Base-by-base conservation (phyloP, 2,888 invertebrate species). In the Drosophila borborema region DNA sequence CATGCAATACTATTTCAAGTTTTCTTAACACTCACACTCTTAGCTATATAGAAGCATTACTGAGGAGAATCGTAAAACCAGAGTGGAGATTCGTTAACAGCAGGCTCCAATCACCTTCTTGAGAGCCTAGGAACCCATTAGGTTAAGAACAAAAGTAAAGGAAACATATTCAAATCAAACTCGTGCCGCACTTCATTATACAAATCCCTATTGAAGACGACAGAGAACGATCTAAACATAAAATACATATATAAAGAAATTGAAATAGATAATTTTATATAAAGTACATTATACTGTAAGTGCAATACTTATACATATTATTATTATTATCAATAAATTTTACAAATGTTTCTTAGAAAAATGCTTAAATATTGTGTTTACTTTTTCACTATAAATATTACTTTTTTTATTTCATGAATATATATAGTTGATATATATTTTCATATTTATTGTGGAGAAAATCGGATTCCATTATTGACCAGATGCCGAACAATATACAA, bases 281-380 rank as follows among this genome's bases (percentile, higher is more conserved):
- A 53, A 67, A 76, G 63, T 77, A 76, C 81, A 67, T 72, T 72
- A 58, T 60, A 64, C n/a, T 72, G 38, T 46, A 80, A 80, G 81
- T 76, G 81, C 77, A 77, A 77, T 77, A 81, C 51, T 72, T 51
- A 74, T 58, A 59, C 41, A 78, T 58, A 80, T 53, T 49, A 62
- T 63, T 64, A 80, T 54, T 51, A 77, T 55, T 55, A 77, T 77
- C 65, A 78, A 78, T 78, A 78, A 78, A 78, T 78, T 78, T 78
- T 78, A 78, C 78, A 78, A 78, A 78, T 77, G 78, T 78, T 78
- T 78, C 78, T 68, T 77, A 78, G 81, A 78, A 78, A 81, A 65
- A 36, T n/a, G 16, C 16, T 45, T 34, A 64, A 63, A 16, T 16
- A 43, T 43, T n/a, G n/a, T 18, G 9, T 49, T 41, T 55, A 3